These are phyloP conservation scores for Dascillus cervinus DNA, from an alignment of 2,888 invertebrate genomes.

Conservation along the genomic window DNA sequence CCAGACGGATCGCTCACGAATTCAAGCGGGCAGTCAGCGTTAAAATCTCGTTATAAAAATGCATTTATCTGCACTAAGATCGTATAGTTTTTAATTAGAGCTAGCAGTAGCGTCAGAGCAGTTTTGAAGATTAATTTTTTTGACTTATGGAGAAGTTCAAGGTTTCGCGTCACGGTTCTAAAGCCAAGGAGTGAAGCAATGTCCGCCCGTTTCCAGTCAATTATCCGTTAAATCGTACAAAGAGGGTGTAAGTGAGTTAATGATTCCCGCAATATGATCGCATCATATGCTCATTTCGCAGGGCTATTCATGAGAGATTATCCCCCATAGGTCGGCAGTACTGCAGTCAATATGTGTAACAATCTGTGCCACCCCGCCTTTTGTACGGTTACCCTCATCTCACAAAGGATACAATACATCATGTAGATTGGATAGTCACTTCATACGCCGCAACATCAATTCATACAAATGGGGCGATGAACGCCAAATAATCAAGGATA, in stretches of 20 bases:
- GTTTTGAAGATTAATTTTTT: no score
- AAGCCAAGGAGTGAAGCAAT: no score
- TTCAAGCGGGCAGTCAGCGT: no score
- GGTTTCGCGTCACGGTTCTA: no score
- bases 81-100: no score
- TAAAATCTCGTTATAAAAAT: no score
- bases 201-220: no score
- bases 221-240: no score
- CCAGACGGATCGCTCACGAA: no score
- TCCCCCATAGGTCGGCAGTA: not conserved
- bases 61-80: no score
- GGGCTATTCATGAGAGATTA: not conserved
- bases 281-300: not conserved
- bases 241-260: not conserved
- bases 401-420: conserved; percentile 11
- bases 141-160: no score
- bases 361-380: conserved; percentile 22
- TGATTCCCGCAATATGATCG: not conserved
- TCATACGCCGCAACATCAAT: conserved; percentile 7
- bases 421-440: conserved; percentile 8
- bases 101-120: no score
- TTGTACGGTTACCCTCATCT: conserved; percentile 17
- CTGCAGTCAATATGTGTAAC: conserved; percentile 19
- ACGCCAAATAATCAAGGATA: conserved; percentile 4
- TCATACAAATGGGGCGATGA: conserved; percentile 7